Base-by-base conservation (phyloP, 2,113 vertebrate species). In the Thamnaconus septentrionalis region DNA sequence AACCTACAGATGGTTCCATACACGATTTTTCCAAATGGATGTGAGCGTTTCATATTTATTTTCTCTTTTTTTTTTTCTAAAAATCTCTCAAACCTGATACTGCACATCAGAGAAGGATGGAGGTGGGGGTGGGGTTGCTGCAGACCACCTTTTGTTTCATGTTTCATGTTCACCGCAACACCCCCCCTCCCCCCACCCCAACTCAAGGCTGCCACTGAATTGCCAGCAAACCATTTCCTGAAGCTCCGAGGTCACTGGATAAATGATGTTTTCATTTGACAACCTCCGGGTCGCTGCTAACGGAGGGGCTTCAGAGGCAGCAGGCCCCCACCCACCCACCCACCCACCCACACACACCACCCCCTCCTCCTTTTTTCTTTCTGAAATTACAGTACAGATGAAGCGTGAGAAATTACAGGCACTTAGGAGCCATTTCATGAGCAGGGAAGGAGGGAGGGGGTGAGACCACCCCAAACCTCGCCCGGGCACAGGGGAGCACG, bases 71-170 rank as follows among this genome's bases (percentile, higher is more conserved):
- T 31, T 31, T 86, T 84, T 85, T 85, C 73, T 81, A 44, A 86
- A 31, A 85, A 83, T 82, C 76, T 87, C 79, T 76, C 80, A 83
- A 89, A 89, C 85, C 69, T 84, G 88, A 91, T 89, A 84, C 88
- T 80, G 79, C 74, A 79, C 73, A 83, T 76, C 76, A 66, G 80
- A 79, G 48, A 60, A 64, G 80, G 18, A 31, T 31, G 18, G 18
- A 2, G 18, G 18, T 31, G 18, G 18, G 18, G 18, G 18, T 31
- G 18, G 18, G 18, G 18, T 31, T 31, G 18, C 18, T 31, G 78
- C 87, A 83, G 83, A 84, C 83, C 85, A 85, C 82, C 84, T 87
- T 87, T 86, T 88, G 87, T 87, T 88, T 90, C 82, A 88, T 85
- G 86, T 89, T 88, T 88, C 86, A 85, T 69, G 79, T 59, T 85